Evolutionary conservation across 2,113 vertebrate genomes (phyloP).

Genomic region (Camarhynchus parvulus): DNA sequence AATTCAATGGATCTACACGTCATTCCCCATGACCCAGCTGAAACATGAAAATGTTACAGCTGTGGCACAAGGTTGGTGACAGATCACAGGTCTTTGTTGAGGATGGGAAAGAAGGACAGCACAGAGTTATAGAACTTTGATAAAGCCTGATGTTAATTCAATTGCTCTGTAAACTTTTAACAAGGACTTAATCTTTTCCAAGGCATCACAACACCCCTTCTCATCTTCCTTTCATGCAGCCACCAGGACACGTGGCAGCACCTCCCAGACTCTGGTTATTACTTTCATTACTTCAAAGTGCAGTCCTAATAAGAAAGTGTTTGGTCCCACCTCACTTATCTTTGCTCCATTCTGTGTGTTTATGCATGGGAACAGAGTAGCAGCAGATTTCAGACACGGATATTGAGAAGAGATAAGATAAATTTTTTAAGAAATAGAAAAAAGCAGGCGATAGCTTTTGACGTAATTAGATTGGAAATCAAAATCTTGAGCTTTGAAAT

Average conservation of each 20-base stretch:
- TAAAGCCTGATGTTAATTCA: not conserved
- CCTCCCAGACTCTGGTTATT: not conserved
- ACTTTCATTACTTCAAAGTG: slow-evolving; percentile 20
- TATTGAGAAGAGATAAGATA: slow-evolving; percentile 45
- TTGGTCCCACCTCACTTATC: not conserved
- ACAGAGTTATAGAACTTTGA: not conserved
- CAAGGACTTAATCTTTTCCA: slow-evolving; percentile 11
- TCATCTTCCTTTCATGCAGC: not conserved
- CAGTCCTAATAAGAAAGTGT: not conserved
- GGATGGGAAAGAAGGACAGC: not conserved
- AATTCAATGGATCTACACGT: not conserved
- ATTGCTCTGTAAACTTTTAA: not conserved
- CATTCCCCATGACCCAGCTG: not conserved
- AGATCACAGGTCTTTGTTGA: not conserved
- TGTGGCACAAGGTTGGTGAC: not conserved
- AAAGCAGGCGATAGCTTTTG: not conserved
- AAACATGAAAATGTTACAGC: accelerated
- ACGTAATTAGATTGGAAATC: not conserved
- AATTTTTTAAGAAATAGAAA: not conserved
- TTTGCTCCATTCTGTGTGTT: not conserved
- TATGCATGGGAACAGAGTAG: not conserved
- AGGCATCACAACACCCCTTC: not conserved
- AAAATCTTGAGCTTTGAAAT: not conserved
- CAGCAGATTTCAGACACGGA: not conserved
- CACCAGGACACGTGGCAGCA: not conserved